Evolutionary conservation across 2,888 invertebrate genomes (phyloP).

Genomic region (Lacanobia oleracea): DNA sequence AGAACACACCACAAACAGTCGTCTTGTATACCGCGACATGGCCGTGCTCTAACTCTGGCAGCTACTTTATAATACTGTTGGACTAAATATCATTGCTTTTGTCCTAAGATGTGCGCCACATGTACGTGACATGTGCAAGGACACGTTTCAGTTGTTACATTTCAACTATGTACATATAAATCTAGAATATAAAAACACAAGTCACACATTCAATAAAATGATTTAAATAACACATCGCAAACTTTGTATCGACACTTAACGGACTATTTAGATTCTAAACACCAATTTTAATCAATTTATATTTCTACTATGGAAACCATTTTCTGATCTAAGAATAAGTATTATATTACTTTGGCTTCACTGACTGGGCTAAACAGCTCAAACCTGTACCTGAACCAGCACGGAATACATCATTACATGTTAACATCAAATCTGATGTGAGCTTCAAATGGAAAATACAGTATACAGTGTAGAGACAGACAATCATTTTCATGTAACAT

Average conservation of each 20-base stretch:
- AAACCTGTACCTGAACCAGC: constrained; percentile 40
- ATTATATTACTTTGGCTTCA: constrained; percentile 60
- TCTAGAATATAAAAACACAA: constrained; percentile 55
- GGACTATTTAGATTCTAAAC: constrained; percentile 62
- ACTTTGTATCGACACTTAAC: constrained; percentile 53
- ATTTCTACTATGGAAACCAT: constrained; percentile 49
- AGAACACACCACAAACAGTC: constrained; percentile 55
- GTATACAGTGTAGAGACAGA: constrained; percentile 34
- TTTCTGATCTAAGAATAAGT: constrained; percentile 37
- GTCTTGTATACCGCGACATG: constrained; percentile 48
- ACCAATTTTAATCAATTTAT: constrained; percentile 54
- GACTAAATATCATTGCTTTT: constrained; percentile 74
- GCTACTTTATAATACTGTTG: constrained; percentile 83
- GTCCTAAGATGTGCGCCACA: constrained; percentile 65
- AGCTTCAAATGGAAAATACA: constrained; percentile 40
- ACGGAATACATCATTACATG: constrained; percentile 36
- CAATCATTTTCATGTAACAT: constrained; percentile 17
- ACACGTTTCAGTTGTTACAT: constrained; percentile 58
- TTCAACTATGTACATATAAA: constrained; percentile 53
- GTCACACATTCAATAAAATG: constrained; percentile 53
- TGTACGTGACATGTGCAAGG: constrained; percentile 50
- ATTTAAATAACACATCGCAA: constrained; percentile 49
- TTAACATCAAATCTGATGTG: constrained; percentile 46
- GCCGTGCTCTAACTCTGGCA: constrained; percentile 67
- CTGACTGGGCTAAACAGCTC: constrained; percentile 55